Base-by-base conservation (phyloP, 2,113 vertebrate genomes). In the Caracal caracal region DNA sequence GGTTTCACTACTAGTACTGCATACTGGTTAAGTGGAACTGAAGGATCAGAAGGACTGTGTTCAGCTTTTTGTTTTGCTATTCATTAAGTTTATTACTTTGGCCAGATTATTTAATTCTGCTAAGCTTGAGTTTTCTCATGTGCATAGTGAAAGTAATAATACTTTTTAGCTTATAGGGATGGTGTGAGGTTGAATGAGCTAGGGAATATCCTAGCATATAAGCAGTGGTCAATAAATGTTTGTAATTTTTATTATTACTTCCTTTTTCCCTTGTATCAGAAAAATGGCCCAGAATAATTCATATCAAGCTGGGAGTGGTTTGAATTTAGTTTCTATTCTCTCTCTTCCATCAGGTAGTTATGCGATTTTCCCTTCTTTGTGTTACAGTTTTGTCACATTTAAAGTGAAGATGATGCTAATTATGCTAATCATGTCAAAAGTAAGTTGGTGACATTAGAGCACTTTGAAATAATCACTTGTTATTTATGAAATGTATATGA, bases 331-430 rank as follows among this genome's bases (percentile, higher is more conserved):
- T 79, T 93, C 24, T 89, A 28, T 65, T 26, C 37, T 89, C 63
- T 75, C 8, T 79, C 15, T 71, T 63, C 35, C 51, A 15, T 35
- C 24, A 73, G 26, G 33, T 80, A 75, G 26, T 79, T 73, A 22
- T 65, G n/a, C 59, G 10, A 83, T 65, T 63, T 40, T 86, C 10
- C 15, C 40, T 86, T 86, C 85, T 59, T 75, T 86, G 82, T 94
- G 82, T 89, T 86, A 75, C 5, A 56, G 22, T 83, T 94, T 93
- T 97, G 68, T 91, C 89, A 63, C 12, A 80, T 86, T 94, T 53
- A 96, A 87, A 88, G 75, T 86, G 53, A 97, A 95, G 63, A 73
- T 89, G 59, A 76, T 93, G 10, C 76, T 91, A 90, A 85, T 96
- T 82, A 82, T 40, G 66, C 30, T 78, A 47, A 89, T 85, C 20